These are phyloP conservation scores for Atethmia centrago DNA, from an alignment of 2,888 invertebrate species.

Conservation along the genomic window DNA sequence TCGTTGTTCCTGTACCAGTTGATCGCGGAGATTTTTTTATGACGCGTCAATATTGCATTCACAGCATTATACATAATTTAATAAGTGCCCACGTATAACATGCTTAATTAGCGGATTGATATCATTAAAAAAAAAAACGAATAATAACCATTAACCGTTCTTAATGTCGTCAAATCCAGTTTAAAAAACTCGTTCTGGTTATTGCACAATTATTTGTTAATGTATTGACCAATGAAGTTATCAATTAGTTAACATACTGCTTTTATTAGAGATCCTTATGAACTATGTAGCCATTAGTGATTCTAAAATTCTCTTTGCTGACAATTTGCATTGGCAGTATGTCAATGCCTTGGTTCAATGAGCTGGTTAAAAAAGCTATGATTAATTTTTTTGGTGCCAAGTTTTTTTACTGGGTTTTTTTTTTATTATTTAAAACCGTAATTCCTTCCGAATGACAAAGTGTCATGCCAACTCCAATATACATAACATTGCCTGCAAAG, in stretches of 20 bases:
- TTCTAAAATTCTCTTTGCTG: background rate
- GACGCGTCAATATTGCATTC: constrained; percentile 58
- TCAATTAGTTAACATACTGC: background rate
- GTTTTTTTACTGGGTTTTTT: background rate
- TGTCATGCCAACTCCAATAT: constrained; percentile 2
- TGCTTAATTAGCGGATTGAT: constrained; percentile 26
- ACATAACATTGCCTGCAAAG: constrained; percentile 4
- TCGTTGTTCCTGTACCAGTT: constrained; percentile 40
- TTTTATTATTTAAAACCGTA: background rate
- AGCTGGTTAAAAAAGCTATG: constrained; percentile 10
- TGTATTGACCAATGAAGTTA: constrained; percentile 14
- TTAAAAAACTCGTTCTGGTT: constrained; percentile 9
- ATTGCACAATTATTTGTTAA: constrained; percentile 53
- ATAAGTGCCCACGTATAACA: constrained; percentile 20
- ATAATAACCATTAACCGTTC: constrained; percentile 24
- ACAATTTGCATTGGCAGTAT: constrained; percentile 28
- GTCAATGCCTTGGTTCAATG: constrained; percentile 22
- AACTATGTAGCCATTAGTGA: background rate
- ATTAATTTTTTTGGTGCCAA: constrained; percentile 14
- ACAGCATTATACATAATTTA: constrained; percentile 31
- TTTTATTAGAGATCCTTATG: background rate
- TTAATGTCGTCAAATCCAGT: constrained; percentile 14
- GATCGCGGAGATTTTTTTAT: constrained; percentile 43
- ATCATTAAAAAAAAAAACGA: background rate
- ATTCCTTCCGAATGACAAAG: background rate